Conservation (phyloP, 2,888 invertebrate genomes). For the Dolomedes plantarius region DNA sequence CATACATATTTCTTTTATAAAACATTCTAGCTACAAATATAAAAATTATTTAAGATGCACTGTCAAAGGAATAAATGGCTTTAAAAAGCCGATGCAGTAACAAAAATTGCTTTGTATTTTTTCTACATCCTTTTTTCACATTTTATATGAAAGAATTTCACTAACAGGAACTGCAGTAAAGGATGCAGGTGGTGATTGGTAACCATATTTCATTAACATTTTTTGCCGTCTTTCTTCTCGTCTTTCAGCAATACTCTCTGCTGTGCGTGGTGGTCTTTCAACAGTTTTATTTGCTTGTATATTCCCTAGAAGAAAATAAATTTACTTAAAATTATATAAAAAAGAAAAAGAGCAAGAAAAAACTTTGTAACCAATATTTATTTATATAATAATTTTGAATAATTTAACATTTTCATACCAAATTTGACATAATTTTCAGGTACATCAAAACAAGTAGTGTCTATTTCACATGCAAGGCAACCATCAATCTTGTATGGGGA, state of each 20-base stretch:
- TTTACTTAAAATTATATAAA: no score
- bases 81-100: no score
- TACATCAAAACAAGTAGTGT: slow-evolving; percentile 62
- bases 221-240: slow-evolving; percentile 58
- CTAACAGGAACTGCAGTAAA: slow-evolving; percentile 15
- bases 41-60: no score
- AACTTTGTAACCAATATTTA: no score
- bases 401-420: slow-evolving; percentile 26
- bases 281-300: slow-evolving; percentile 41
- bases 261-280: slow-evolving; percentile 55
- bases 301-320: slow-evolving; percentile 32
- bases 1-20: no score
- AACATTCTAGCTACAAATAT: no score
- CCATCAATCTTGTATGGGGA: slow-evolving; percentile 69
- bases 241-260: slow-evolving; percentile 54
- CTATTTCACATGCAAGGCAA: slow-evolving; percentile 67
- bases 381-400: no score
- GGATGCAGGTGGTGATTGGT: slow-evolving; percentile 30
- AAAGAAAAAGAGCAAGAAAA: neutral
- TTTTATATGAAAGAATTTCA: neutral
- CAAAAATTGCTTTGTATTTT: no score
- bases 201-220: slow-evolving; percentile 55
- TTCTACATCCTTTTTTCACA: no score
- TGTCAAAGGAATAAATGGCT: no score
- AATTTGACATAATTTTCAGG: slow-evolving; percentile 67